Conservation (phyloP, 2,888 invertebrate species). For the Pantelozetes paolii region DNA sequence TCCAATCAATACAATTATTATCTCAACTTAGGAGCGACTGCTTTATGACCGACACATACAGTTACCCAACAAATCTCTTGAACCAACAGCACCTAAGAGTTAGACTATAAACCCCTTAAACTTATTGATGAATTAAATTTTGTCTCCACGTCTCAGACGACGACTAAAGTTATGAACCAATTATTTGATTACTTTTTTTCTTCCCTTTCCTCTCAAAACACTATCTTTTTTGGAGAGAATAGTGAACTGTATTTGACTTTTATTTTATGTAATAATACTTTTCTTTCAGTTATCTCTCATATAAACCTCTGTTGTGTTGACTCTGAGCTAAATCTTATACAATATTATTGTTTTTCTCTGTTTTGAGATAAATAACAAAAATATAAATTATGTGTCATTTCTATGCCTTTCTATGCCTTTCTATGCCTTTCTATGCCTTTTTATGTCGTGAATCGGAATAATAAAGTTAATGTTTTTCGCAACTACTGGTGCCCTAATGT, state of each 20-base stretch:
- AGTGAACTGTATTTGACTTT: constrained; percentile 1
- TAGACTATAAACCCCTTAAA: too few species aligned
- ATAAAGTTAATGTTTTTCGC: neutral
- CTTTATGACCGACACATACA: neutral
- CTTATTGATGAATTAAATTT: too few species aligned
- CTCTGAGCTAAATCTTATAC: neutral
- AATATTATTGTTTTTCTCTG: constrained; percentile 1
- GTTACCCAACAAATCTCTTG: too few species aligned
- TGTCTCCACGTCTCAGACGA: too few species aligned
- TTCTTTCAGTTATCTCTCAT: neutral
- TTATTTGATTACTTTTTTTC: neutral
- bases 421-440: too few species aligned
- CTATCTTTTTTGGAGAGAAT: neutral
- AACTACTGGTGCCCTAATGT: too few species aligned
- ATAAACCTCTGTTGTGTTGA: neutral
- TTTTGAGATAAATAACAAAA: neutral
- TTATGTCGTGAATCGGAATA: constrained; percentile 1
- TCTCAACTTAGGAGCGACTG: neutral
- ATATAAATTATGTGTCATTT: constrained; percentile 12
- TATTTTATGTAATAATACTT: neutral
- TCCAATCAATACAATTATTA: neutral
- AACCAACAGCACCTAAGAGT: too few species aligned
- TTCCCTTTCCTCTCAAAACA: neutral
- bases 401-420: too few species aligned
- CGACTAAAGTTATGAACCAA: neutral